A percentile compares a stretch with the other conserved stretches of the same genome.
phyloP scores from a whole-genome alignment of 2,797 vertebrate genomes.

The Rhinophrynus dorsalis region DNA sequence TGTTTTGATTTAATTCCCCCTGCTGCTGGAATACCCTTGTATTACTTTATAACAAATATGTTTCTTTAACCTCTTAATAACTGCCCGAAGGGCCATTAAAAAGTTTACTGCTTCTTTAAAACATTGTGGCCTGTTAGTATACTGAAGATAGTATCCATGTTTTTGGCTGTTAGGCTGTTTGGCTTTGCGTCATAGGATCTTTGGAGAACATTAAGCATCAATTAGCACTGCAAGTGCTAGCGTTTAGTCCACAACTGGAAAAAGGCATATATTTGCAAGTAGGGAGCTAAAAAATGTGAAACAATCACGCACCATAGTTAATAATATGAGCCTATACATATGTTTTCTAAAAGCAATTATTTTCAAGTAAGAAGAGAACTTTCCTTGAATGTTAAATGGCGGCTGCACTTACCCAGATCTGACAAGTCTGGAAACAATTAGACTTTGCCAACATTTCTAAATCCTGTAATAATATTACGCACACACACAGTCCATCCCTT shows the following conservation, averaged over 20 bases:
- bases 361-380: background rate
- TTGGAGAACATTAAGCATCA: slow-evolving; percentile 17
- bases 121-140: background rate
- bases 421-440: slow-evolving; percentile 2
- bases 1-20: no score
- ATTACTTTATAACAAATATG: no score
- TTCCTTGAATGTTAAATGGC: background rate
- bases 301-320: background rate
- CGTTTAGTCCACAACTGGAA: background rate
- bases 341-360: slow-evolving; percentile 1
- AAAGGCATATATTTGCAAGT: background rate
- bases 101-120: no score
- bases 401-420: background rate
- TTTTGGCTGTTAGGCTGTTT: background rate
- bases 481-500: background rate
- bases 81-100: no score
- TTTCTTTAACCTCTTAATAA: no score
- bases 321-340: background rate
- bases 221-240: slow-evolving; percentile 2
- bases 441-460: background rate
- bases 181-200: slow-evolving; percentile 7
- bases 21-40: no score
- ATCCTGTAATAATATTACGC: slow-evolving; percentile 1
- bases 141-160: background rate
- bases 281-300: slow-evolving; percentile 6